Base-by-base conservation (phyloP, 92 coral and sea anemone species). In the Phenganax stokvisi region DNA sequence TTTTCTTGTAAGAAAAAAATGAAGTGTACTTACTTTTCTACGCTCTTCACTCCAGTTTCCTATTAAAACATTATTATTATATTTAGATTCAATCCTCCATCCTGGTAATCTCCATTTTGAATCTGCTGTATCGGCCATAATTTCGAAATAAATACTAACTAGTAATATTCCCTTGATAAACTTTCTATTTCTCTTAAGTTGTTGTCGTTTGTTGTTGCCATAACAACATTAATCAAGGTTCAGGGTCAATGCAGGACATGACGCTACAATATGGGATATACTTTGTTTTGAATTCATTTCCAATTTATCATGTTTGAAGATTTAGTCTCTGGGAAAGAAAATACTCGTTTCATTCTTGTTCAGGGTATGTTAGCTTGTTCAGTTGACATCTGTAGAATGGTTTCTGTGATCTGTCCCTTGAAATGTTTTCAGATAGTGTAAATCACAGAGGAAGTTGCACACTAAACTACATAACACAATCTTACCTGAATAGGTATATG, bases 1-100 rank as follows among this genome's bases (percentile, higher is more conserved):
- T n/a, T n/a, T 9, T 52, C 51, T 15, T 16, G 56, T 12, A 47
- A 3, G 65, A 56, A 12, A 53, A 64, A 80, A 51, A n/a, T 29
- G 54, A 1, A 54, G 16, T 7, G 9, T 17, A 11, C 37, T 17
- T 87, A 96, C 99, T 89, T 89, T 92, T 63, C 97, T 79, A 2
- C 93, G 87, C 55, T 90, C 99, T 51, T 96, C 99, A 83, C 85
- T 90, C 99, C 99, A 96, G 56, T 96, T 96, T 12, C 99, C 99
- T 56, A 96, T 92, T 80, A 96, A 82, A 37, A 96, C 99, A 83
- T 87, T 87, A 12, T 89, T 90, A 53, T 84, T 86, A 52, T 90
- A 96, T 65, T 82, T 86, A 74, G 89, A 94, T 75, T 96, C 99
- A 68, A 92, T 96, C 87, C 92, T 87, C 99, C 99, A 96, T 30